Evolutionary conservation across 2,113 vertebrate species (phyloP).

Genomic region (Hiodon tergisus): DNA sequence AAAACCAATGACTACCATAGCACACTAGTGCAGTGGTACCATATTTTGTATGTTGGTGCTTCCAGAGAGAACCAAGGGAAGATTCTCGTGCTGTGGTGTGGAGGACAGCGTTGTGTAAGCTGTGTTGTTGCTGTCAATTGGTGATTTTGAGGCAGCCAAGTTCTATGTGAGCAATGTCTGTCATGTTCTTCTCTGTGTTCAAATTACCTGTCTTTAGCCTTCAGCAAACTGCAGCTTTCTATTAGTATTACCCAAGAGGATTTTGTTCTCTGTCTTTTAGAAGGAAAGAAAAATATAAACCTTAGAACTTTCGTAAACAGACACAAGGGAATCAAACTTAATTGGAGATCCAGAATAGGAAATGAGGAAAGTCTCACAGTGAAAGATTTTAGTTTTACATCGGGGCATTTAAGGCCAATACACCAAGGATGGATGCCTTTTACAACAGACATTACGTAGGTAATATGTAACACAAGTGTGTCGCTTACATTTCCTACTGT

Average conservation of each 20-base stretch:
- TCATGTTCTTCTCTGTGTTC: neutral
- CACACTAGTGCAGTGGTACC: too few relatives aligned
- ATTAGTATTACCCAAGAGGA: neutral
- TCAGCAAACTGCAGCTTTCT: neutral
- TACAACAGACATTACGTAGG: neutral
- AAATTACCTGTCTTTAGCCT: neutral
- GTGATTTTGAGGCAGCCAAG: slow-evolving; percentile 14
- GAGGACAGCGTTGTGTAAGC: too few relatives aligned
- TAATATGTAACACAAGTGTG: slow-evolving; percentile 1
- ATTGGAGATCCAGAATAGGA: too few relatives aligned
- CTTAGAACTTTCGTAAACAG: neutral
- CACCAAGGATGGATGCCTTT: slow-evolving; percentile 6
- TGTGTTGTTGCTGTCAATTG: neutral
- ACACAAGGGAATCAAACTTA: neutral
- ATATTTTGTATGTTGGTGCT: too few relatives aligned
- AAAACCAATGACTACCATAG: too few relatives aligned
- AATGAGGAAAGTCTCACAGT: too few relatives aligned
- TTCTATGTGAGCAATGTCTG: neutral
- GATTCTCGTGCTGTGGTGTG: neutral
- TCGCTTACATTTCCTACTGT: slow-evolving; percentile 11
- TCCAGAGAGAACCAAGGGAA: too few relatives aligned
- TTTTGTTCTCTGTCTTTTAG: neutral
- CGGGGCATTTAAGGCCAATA: neutral
- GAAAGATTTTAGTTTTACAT: neutral
- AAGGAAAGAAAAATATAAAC: neutral